Conservation (phyloP, 2,888 invertebrate genomes). For the Callosobruchus maculatus region DNA sequence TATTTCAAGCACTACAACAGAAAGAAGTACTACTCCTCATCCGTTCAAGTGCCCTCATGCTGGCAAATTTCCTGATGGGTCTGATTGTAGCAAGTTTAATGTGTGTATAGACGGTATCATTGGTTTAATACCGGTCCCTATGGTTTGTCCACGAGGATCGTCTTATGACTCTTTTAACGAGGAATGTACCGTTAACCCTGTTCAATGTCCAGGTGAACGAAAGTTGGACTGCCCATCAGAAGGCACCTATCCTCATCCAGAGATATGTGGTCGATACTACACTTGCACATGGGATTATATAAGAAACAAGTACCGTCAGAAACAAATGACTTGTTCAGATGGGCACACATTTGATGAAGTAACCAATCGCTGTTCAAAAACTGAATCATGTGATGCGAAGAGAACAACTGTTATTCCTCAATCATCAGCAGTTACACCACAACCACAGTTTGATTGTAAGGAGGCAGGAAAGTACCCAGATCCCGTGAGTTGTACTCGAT, state of each 20-base stretch:
- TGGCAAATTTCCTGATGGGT: conserved; percentile 35
- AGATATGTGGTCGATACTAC: conserved; percentile 54
- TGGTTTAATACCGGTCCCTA: conserved; percentile 26
- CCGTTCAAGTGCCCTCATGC: conserved; percentile 26
- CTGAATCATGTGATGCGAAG: conserved; percentile 53
- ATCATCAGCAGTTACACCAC: conserved; percentile 2
- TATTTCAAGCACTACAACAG: conserved; percentile 1
- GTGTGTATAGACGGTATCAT: conserved; percentile 32
- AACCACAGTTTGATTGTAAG: conserved; percentile 36
- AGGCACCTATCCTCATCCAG: conserved; percentile 51
- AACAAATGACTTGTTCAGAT: conserved; percentile 51
- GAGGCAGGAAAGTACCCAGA: conserved; percentile 34
- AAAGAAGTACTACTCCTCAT: conserved; percentile 1
- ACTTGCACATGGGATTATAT: conserved; percentile 53
- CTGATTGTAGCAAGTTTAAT: conserved; percentile 33
- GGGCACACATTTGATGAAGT: conserved; percentile 48
- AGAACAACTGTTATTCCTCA: conserved; percentile 37
- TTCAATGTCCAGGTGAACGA: conserved; percentile 34
- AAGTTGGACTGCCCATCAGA: conserved; percentile 33
- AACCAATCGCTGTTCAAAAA: conserved; percentile 45
- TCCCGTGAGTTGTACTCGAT: conserved; percentile 29
- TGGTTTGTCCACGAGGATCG: conserved; percentile 29
- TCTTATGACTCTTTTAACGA: conserved; percentile 29
- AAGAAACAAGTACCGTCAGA: conserved; percentile 51
- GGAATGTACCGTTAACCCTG: conserved; percentile 31